Conservation (phyloP, 1,140 invertebrate genomes). For the Rhagoletis pomonella region DNA sequence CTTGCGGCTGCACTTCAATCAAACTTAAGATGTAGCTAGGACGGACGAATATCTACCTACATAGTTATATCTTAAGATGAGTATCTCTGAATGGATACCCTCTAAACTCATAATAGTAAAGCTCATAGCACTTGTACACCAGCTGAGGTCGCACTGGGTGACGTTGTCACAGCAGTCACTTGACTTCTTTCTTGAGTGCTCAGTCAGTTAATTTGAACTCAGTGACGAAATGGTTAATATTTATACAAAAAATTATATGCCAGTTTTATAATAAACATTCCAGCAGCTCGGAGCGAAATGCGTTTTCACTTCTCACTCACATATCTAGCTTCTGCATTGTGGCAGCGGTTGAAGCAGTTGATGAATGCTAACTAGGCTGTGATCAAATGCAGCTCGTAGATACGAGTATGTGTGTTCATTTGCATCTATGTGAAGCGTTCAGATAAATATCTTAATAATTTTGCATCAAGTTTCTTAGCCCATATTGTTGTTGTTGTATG, state of each 20-base stretch:
- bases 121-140: background rate
- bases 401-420: background rate
- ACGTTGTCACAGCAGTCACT: background rate
- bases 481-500: slow-evolving; percentile 5
- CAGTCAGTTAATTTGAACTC: background rate
- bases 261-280: too few relatives aligned
- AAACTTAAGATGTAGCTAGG: background rate
- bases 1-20: too few relatives aligned
- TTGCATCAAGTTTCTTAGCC: slow-evolving; percentile 9
- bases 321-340: background rate
- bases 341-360: background rate
- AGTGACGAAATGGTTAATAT: background rate
- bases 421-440: background rate
- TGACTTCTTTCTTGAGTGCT: slow-evolving; percentile 13
- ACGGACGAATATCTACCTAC: background rate
- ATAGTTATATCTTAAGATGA: background rate
- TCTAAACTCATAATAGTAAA: slow-evolving; percentile 4
- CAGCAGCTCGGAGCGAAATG: background rate
- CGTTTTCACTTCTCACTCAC: background rate
- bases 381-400: background rate
- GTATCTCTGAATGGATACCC: background rate
- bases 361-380: background rate
- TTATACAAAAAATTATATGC: too few relatives aligned
- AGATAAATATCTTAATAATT: background rate
- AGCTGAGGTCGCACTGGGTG: background rate